phyloP scores from a whole-genome alignment of 2,888 invertebrate genomes.

The Chaitophorus viminalis region DNA sequence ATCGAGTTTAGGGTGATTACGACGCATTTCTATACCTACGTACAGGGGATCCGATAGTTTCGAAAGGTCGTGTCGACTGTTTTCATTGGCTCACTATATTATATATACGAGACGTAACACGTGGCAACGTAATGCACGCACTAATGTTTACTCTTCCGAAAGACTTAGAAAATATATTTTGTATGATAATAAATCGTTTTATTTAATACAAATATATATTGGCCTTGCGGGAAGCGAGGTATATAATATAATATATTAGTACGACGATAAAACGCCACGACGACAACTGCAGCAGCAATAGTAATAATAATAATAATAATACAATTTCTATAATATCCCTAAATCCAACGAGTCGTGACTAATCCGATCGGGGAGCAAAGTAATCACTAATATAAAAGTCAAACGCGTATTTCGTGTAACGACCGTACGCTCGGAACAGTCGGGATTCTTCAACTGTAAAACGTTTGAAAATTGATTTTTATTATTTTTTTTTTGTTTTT shows the following conservation, averaged over 20 bases:
- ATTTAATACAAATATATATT: not conserved
- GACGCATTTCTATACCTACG: too few species aligned
- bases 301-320: not conserved
- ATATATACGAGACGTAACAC: too few species aligned
- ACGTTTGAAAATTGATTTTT: constrained; percentile 18
- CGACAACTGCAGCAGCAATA: not conserved
- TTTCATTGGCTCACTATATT: not conserved
- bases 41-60: not conserved
- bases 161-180: not conserved
- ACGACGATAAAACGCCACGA: not conserved
- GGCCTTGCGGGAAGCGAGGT: too few species aligned
- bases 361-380: constrained; percentile 17
- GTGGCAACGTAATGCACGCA: too few species aligned
- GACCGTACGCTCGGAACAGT: not conserved
- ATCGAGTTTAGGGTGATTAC: too few species aligned
- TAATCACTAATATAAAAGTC: constrained; percentile 42
- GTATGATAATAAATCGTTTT: not conserved
- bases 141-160: not conserved
- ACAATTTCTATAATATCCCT: constrained; percentile 8
- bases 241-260: not conserved
- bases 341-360: not conserved
- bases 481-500: not conserved
- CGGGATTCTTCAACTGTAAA: not conserved
- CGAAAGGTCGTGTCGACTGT: not conserved
- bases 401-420: not conserved